These are phyloP conservation scores for Pangasius mekongensis DNA, from an alignment of 2,797 vertebrate species.

Conservation along the genomic window DNA sequence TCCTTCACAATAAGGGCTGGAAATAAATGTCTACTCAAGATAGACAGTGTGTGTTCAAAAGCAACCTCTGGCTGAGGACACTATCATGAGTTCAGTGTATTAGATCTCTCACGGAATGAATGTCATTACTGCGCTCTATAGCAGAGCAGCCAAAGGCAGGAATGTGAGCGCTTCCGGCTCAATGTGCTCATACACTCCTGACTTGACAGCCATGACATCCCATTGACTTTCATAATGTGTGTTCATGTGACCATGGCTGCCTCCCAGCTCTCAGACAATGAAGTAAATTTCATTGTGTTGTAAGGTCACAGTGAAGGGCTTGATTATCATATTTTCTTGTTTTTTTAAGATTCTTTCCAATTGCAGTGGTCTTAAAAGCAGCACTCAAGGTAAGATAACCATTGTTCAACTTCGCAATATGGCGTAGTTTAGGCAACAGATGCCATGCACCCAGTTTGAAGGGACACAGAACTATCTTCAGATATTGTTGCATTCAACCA, in stretches of 20 bases:
- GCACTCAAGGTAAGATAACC: constrained; percentile 22
- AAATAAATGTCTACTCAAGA: constrained; percentile 49
- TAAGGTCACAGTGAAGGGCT: constrained; percentile 29
- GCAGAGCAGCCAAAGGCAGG: constrained; percentile 52
- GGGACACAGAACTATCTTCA: background rate
- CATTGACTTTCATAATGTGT: constrained; percentile 60
- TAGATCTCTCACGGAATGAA: constrained; percentile 61
- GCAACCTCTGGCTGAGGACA: constrained; percentile 46
- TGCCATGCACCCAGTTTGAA: background rate
- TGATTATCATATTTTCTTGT: background rate
- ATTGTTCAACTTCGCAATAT: constrained; percentile 32
- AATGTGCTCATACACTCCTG: constrained; percentile 55
- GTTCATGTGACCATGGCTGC: constrained; percentile 63
- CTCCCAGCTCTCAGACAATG: constrained; percentile 57
- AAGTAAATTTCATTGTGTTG: constrained; percentile 53
- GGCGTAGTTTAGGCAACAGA: background rate
- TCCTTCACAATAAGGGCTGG: constrained; percentile 38
- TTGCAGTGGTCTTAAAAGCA: background rate
- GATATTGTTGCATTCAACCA: background rate
- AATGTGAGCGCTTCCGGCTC: constrained; percentile 61
- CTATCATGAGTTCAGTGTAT: constrained; percentile 59
- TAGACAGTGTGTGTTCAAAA: constrained; percentile 36
- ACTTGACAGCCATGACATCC: constrained; percentile 70
- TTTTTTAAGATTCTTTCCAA: background rate
- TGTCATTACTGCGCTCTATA: constrained; percentile 59